Conservation (phyloP, 2,888 invertebrate genomes). For the Rhaphigaster nebulosa region DNA sequence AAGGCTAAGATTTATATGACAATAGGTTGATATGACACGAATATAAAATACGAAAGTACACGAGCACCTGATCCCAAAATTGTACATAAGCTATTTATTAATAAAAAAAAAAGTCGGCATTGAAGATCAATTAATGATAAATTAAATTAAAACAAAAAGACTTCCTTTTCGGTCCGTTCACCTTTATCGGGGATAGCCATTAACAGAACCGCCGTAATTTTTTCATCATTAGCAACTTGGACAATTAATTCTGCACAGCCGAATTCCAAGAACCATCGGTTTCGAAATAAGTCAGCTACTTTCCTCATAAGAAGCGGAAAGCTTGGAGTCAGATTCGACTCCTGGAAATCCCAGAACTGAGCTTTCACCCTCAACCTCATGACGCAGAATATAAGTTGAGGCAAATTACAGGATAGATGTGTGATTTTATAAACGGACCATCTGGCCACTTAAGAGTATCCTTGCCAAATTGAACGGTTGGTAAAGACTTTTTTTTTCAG, state of each 20-base stretch:
- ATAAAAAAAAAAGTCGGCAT: background rate
- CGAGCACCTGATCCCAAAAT: background rate
- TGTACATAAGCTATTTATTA: background rate
- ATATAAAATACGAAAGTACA: background rate
- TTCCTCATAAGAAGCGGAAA: slow-evolving; percentile 9
- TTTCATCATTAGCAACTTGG: background rate
- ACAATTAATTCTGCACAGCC: slow-evolving; percentile 9
- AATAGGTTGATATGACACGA: background rate
- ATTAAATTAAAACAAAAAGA: background rate
- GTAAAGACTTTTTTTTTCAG: background rate
- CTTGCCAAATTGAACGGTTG: background rate
- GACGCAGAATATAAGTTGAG: background rate
- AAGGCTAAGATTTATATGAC: background rate
- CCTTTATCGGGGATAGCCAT: background rate
- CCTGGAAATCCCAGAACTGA: slow-evolving; percentile 17
- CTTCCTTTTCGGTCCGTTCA: background rate
- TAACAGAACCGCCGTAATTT: background rate
- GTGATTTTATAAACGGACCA: slow-evolving; percentile 8
- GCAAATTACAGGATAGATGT: slow-evolving; percentile 1
- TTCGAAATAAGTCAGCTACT: slow-evolving; percentile 2
- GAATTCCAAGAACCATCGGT: background rate
- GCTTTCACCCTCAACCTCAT: slow-evolving; percentile 28
- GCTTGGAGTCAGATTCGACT: background rate
- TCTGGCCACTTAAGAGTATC: background rate
- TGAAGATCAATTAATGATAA: background rate